A percentile compares a stretch with the other conserved stretches of the same genome.
These are phyloP conservation scores for Chaetops frenatus DNA, from an alignment of 2,113 vertebrate genomes.

Conservation along the genomic window DNA sequence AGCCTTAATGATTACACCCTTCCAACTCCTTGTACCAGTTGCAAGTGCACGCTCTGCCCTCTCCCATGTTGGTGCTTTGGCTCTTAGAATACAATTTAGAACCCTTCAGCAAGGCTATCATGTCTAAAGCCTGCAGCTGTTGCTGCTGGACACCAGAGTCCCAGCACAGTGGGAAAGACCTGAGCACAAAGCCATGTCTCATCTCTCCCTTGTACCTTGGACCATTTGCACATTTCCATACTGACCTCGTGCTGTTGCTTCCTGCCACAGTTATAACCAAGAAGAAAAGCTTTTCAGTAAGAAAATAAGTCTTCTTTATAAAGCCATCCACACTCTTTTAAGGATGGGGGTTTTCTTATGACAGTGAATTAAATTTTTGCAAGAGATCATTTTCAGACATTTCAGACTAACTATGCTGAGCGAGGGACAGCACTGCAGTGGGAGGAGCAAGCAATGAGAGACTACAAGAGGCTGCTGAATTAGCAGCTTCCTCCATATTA, in stretches of 20 bases:
- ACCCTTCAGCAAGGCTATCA: not conserved
- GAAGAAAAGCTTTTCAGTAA: not conserved
- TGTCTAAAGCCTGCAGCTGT: not conserved
- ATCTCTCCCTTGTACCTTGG: not conserved
- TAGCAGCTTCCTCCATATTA: not conserved
- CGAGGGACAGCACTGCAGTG: accelerated
- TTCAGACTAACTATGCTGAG: accelerated
- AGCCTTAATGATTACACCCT: not conserved
- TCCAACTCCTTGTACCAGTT: not conserved
- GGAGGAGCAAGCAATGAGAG: not conserved
- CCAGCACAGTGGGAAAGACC: not conserved
- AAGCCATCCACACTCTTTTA: not conserved
- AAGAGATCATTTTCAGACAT: not conserved
- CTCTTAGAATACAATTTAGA: not conserved
- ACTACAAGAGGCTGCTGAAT: not conserved
- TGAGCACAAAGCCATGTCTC: not conserved
- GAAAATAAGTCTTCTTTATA: not conserved
- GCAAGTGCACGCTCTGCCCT: accelerated
- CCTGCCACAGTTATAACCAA: not conserved
- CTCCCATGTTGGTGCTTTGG: not conserved
- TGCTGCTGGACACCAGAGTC: not conserved
- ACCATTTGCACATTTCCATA: not conserved
- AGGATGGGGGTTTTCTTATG: accelerated
- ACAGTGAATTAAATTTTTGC: not conserved
- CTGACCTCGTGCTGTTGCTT: not conserved